phyloP scores from a whole-genome alignment of 2,797 vertebrate genomes.

The Oryzias sinensis region DNA sequence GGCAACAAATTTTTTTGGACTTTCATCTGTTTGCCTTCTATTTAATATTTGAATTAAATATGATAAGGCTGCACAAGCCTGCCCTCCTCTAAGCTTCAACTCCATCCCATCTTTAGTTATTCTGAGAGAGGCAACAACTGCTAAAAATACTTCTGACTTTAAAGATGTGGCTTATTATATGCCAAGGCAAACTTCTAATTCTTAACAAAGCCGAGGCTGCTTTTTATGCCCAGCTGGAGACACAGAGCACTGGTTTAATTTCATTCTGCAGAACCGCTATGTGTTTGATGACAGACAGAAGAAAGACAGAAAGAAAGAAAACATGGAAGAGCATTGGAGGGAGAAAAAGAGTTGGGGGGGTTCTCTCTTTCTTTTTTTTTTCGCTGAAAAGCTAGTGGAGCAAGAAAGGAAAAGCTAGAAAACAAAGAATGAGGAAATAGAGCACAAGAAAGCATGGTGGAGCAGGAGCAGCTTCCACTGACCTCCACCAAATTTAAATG shows the following conservation, averaged over 20 bases:
- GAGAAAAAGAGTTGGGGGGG: constrained; percentile 9
- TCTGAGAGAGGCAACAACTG: constrained; percentile 46
- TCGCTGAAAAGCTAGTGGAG: constrained; percentile 34
- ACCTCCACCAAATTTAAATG: constrained; percentile 52
- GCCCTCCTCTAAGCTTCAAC: constrained; percentile 47
- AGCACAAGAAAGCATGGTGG: constrained; percentile 29
- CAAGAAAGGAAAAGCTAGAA: constrained; percentile 51
- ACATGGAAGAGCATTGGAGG: background rate
- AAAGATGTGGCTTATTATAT: constrained; percentile 68
- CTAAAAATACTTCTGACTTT: constrained; percentile 75
- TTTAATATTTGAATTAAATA: constrained; percentile 68
- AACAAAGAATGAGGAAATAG: constrained; percentile 30
- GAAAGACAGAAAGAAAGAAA: constrained; percentile 36
- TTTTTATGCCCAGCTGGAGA: constrained; percentile 65
- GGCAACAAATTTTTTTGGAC: background rate
- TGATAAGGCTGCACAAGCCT: constrained; percentile 53
- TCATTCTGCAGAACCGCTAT: constrained; percentile 62
- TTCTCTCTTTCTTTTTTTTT: constrained; percentile 14
- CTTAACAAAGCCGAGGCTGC: constrained; percentile 66
- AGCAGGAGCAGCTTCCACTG: constrained; percentile 43
- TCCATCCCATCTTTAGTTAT: constrained; percentile 65
- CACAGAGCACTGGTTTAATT: constrained; percentile 66
- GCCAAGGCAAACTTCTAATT: constrained; percentile 63
- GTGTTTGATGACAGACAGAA: constrained; percentile 68
- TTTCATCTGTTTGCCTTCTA: constrained; percentile 27